Evolutionary conservation across 2,797 vertebrate species (phyloP), one percentile per base, ranked within the genome.

Genomic region (Steatocranus sp.): DNA sequence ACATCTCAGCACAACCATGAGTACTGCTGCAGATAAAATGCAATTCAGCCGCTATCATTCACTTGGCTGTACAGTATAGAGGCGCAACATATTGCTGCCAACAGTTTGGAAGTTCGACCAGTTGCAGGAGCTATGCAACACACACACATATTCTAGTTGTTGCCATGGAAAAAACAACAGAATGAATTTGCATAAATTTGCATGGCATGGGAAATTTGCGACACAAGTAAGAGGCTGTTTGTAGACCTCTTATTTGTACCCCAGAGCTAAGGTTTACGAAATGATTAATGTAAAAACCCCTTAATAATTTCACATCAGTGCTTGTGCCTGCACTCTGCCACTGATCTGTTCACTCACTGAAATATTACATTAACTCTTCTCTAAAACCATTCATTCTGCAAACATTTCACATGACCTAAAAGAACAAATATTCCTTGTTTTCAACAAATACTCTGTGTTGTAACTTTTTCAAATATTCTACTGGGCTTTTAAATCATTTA

Each of bases 171-270:
- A 85, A 77, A 82, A 68, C 49, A 70, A 81, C 58, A 20, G 75
- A 76, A 82, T 43, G 1, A 7, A 86, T 90, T 91, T 68, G 81
- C 89, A 91, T 84, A 74, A 3, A 90, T 92, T 83, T 89, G 84
- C 83, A 91, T 73, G 18, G 68, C 6, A 58, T 86, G 36, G 50
- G 73, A 75, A 82, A 80, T 78, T 25, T 76, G 80, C 48, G n/a
- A 30, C 5, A 50, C 76, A 70, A 76, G 34, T 43, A 50, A 56
- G 75, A 85, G 32, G 5, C 46, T 78, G 7, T 34, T 75, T 20
- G 48, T 14, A 8, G 36, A 43, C 23, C 8, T 61, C 51, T 20
- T 50, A 41, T 76, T 84, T 48, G 17, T 32, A 4, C 12, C n/a
- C 73, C 43, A 46, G 17, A 75, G 51, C 9, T 25, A 15, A 17